Evolutionary conservation across 35 echinoderm and acorn worm species (phyloP).

Genomic region (Holothuria glaberrima): DNA sequence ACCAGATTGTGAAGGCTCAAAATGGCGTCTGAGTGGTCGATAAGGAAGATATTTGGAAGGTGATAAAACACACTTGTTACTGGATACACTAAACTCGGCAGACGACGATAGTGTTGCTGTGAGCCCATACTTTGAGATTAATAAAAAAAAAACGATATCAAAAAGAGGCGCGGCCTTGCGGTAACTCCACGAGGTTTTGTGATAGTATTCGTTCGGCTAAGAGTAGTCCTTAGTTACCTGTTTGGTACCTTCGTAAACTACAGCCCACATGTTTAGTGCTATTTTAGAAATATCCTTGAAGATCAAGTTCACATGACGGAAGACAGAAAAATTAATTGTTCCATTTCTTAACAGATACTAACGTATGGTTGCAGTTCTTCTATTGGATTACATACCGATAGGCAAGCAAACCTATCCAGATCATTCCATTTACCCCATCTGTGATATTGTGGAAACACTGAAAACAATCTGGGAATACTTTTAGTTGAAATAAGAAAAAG

Average conservation of each 20-base stretch:
- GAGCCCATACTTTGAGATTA: not conserved
- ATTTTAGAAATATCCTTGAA: not conserved
- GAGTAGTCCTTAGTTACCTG: not conserved
- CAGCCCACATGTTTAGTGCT: not conserved
- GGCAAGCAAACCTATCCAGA: conserved; percentile 48
- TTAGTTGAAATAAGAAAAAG: not conserved
- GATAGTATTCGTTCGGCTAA: not conserved
- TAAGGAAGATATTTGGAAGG: not conserved
- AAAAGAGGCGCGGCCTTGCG: conserved; percentile 8
- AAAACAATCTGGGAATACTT: not conserved
- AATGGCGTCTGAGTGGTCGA: conserved; percentile 20
- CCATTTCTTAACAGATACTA: not conserved
- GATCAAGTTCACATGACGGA: not conserved
- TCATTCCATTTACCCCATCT: not conserved
- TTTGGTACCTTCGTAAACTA: not conserved
- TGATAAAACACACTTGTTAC: not conserved
- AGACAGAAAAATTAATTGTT: not conserved
- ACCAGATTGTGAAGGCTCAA: not conserved
- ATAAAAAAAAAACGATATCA: too few relatives aligned
- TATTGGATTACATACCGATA: conserved; percentile 20
- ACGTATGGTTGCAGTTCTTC: not conserved
- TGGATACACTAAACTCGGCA: not conserved
- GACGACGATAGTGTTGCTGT: not conserved
- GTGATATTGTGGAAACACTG: not conserved
- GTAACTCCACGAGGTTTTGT: not conserved